phyloP scores from a whole-genome alignment of 2,797 vertebrate genomes.

The Gadopsis marmoratus region DNA sequence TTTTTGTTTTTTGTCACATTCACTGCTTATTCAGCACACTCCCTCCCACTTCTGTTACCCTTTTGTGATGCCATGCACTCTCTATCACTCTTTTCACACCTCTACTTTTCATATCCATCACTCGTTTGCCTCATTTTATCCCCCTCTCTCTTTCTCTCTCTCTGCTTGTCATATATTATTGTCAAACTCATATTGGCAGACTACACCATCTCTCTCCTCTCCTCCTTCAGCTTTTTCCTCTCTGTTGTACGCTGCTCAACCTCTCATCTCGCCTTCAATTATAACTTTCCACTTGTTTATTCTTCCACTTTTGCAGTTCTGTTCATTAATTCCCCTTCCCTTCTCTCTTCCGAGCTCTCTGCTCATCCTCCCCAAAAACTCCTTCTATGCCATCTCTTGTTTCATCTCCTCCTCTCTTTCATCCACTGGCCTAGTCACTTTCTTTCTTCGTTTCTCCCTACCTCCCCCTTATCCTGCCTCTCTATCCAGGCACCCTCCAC shows the following conservation, averaged over 20 bases:
- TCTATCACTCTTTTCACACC: slow-evolving; percentile 54
- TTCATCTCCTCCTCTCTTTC: slow-evolving; percentile 37
- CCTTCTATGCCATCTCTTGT: slow-evolving; percentile 13
- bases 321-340: slow-evolving; percentile 13
- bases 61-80: slow-evolving; percentile 37
- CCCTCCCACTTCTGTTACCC: slow-evolving; percentile 29
- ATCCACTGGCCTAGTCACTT: slow-evolving; percentile 35
- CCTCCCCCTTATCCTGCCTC: slow-evolving; percentile 17
- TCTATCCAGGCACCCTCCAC: slow-evolving; percentile 15
- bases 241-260: slow-evolving; percentile 25
- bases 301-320: slow-evolving; percentile 24
- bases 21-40: slow-evolving; percentile 60
- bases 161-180: slow-evolving; percentile 63
- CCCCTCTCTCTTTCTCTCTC: slow-evolving; percentile 31
- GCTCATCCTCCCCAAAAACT: not conserved
- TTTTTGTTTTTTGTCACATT: slow-evolving; percentile 9
- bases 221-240: slow-evolving; percentile 2
- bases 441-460: slow-evolving; percentile 15
- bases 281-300: slow-evolving; percentile 51
- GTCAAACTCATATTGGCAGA: slow-evolving; percentile 34
- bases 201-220: slow-evolving; percentile 13
- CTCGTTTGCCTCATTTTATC: slow-evolving; percentile 39
- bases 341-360: not conserved
- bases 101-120: slow-evolving; percentile 55
- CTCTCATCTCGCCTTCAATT: slow-evolving; percentile 41